Base-by-base conservation (phyloP, 2,797 vertebrate species). In the Cygnus olor region DNA sequence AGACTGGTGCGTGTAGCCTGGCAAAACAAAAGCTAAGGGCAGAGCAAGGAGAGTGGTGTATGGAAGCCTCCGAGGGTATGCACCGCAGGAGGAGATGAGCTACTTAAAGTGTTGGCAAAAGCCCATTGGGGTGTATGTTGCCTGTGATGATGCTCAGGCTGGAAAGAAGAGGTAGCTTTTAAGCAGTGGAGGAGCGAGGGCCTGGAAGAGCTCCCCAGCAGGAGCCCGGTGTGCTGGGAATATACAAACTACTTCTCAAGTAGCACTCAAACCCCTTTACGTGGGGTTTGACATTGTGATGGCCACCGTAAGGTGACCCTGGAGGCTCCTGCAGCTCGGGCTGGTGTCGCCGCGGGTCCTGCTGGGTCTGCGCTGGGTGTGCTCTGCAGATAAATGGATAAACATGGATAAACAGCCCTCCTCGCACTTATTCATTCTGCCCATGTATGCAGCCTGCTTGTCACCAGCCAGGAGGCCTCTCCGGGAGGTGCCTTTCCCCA, bases 11-110 rank as follows among this genome's bases (percentile, higher is more conserved):
- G 63, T 2, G 2, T 19, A 76, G 85, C 70, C 70, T 94, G 73
- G 73, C 54, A 77, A 95, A 94, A 88, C 80, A 88, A 89, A 88
- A 88, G 80, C 85, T 78, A 45, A 92, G 93, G 95, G 89, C 94
- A 94, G 72, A 42, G 3, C 77, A 69, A 94, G 95, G 95, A 90
- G 89, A 95, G 88, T 0, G 10, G 69, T 19, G 86, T 15, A 16
- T 1, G 2, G 89, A 76, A 42, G 24, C 24, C 60, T 68, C 88
- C 11, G 72, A 32, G 79, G 60, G 64, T 68, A 53, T 12, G 11
- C 77, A 77, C 88, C 11, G 24, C 19, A 3, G 88, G 82, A 81
- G 77, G 49, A 68, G 85, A 78, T 14, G 80, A 72, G 88, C 89
- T 83, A 82, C 82, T 45, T 88, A 66, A 56, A 92, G 44, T 84